Conservation (phyloP, 2,888 invertebrate species). For the Leptinotarsa juncta region DNA sequence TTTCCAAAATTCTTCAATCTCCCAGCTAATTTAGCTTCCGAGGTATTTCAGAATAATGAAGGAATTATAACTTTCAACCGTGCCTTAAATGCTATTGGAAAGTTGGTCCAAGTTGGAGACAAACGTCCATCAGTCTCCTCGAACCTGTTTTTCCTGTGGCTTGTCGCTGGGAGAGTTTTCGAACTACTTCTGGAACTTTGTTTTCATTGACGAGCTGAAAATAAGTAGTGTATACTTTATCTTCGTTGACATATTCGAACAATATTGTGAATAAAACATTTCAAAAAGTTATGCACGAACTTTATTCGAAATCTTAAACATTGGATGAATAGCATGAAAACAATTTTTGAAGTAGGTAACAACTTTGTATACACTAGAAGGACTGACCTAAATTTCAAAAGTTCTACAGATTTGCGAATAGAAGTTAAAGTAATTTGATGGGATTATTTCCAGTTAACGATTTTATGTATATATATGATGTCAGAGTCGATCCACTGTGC, state of each 20-base stretch:
- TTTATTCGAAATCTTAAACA: not conserved
- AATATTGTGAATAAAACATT: not conserved
- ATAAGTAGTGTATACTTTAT: not conserved
- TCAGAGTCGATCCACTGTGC: not conserved
- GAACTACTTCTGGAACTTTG: not conserved
- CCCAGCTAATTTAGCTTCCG: not conserved
- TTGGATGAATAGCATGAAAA: not conserved
- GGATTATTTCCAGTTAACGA: not conserved
- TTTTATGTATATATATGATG: not conserved
- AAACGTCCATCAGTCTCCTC: not conserved
- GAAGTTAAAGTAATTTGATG: not conserved
- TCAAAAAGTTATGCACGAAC: not conserved
- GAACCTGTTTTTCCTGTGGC: not conserved
- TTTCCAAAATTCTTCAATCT: no score
- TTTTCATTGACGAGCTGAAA: not conserved
- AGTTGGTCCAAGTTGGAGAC: not conserved
- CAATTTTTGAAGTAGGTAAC: not conserved
- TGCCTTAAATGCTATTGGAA: not conserved
- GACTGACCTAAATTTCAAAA: no score
- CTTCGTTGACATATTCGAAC: not conserved
- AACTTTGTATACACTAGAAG: no score
- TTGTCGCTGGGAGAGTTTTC: not conserved
- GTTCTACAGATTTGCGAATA: not conserved
- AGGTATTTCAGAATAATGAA: not conserved
- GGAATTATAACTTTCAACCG: not conserved